Evolutionary conservation across 2,888 invertebrate species (phyloP).

Genomic region (Merodon equestris): DNA sequence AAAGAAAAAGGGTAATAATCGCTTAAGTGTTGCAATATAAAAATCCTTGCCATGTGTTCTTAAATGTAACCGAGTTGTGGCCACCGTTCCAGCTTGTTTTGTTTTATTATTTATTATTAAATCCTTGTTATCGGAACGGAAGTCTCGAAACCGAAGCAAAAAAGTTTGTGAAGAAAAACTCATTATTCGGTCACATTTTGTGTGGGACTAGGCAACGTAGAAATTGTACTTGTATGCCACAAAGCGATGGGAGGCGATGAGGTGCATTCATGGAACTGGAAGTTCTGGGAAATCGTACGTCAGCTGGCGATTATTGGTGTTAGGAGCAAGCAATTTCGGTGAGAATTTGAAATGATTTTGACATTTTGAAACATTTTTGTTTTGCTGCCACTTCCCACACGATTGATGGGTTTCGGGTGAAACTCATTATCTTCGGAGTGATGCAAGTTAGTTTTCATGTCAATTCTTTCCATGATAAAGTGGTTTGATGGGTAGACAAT

Average conservation of each 20-base stretch:
- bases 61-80: constrained; percentile 13
- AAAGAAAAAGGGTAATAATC: constrained; percentile 60
- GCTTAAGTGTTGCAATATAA: constrained; percentile 66
- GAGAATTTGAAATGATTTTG: constrained; percentile 37
- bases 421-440: too few relatives aligned
- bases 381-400: too few relatives aligned
- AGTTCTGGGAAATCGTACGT: neutral
- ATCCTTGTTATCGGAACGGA: constrained; percentile 51
- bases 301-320: constrained; percentile 11
- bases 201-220: constrained; percentile 29
- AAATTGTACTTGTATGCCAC: too few relatives aligned
- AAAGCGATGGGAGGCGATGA: too few relatives aligned
- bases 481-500: too few relatives aligned
- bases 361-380: neutral
- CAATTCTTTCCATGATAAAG: too few relatives aligned
- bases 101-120: constrained; percentile 59
- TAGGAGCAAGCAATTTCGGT: constrained; percentile 40
- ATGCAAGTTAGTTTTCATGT: too few relatives aligned
- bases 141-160: constrained; percentile 11
- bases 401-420: too few relatives aligned
- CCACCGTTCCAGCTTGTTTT: constrained; percentile 2
- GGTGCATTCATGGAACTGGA: constrained; percentile 30
- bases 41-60: constrained; percentile 51
- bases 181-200: constrained; percentile 66
- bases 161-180: constrained; percentile 26